Evolutionary conservation across 2,797 vertebrate genomes (phyloP), one percentile per base, ranked within the genome.

Genomic region (Bradypodion pumilum): DNA sequence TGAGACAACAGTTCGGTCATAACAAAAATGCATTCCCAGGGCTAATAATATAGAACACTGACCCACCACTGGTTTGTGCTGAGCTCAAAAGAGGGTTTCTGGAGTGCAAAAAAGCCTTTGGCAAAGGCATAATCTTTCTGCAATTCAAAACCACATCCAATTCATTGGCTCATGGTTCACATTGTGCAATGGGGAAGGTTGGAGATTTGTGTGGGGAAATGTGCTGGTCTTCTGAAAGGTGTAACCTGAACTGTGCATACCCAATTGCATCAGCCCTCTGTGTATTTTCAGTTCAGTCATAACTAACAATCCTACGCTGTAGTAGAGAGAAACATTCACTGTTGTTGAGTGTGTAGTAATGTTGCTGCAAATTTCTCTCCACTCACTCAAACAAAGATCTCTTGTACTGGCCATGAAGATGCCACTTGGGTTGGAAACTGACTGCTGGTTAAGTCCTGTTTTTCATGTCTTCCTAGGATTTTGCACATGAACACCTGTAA

Each of bases 1-100:
- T 87, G 59, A 84, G 63, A 72, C 66, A 82, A 78, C 37, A 56
- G 52, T 81, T 81, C 42, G 29, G 44, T 84, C 35, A 63, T 52
- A 65, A 83, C 42, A 87, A 77, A 72, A 72, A 81, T 42, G 63
- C 2, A 29, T 49, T 79, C 56, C 19, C 27, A 69, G 77, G 66
- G 69, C 62, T 74, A 46, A 81, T 37, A 44, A 60, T 60, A 8
- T 25, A 74, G 27, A 29, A 49, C 69, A 23, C 49, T 62, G 23
- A 62, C 74, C 44, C 40, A 82, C 7, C 42, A 63, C 25, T 32
- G 52, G 78, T 62, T 52, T 13, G 12, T 9, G 32, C 27, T 78
- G 21, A 56, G 23, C 7, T 65, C 44, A 63, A 52, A 3, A 10
- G 7, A 87, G 44, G 40, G 9, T 78, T 74, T 60, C 19, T 32